Base-by-base conservation (phyloP, 2,888 invertebrate species). In the Troilus luridus region DNA sequence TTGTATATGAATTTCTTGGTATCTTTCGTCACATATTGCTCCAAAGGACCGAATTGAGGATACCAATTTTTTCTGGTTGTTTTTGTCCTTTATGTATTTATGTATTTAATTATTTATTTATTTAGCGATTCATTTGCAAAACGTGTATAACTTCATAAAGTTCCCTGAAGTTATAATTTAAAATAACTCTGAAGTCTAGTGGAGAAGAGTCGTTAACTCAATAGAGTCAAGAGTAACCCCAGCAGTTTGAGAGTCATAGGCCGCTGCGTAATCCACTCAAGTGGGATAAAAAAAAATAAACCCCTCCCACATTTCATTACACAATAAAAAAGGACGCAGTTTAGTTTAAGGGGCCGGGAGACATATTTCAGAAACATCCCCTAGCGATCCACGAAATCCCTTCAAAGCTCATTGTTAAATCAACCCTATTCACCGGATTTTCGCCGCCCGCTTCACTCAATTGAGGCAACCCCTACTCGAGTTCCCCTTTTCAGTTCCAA, bases 321-420 rank as follows among this genome's bases (percentile, higher is more conserved):
- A 27, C 89, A n/a, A 89, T 89, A 89, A 89, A 88, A 60, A 56
- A 60, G 89, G 59, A 89, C 67, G 67, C 67, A 67, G 67, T 67
- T 24, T 67, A 67, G 67, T 67, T 67, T 67, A 67, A 14, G 24
- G 67, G 67, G 24, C 88, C 41, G 14, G 88, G n/a, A 67, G 89
- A 90, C 81, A 90, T 90, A 90, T 90, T 90, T 90, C 81, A 81
- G 77, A 90, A 90, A 90, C 85, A 90, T 67, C 90, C n/a, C 62
- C 90, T 62, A 19, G 24, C 59, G 62, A 59, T 88, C 60, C 19
- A 59, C 54, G 54, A 81, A 89, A 89, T 85, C 90, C 90, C 54
- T 72, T 60, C 85, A 77, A 58, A 58, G 59, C 62, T 90, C 90
- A 90, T 90, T 90, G 90, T 90, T 90, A 90, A 90, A 90, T 90